A percentile compares a stretch with the other conserved stretches of the same genome.
Evolutionary conservation across 2,113 vertebrate genomes (phyloP).

Genomic region (Notothenia coriiceps): DNA sequence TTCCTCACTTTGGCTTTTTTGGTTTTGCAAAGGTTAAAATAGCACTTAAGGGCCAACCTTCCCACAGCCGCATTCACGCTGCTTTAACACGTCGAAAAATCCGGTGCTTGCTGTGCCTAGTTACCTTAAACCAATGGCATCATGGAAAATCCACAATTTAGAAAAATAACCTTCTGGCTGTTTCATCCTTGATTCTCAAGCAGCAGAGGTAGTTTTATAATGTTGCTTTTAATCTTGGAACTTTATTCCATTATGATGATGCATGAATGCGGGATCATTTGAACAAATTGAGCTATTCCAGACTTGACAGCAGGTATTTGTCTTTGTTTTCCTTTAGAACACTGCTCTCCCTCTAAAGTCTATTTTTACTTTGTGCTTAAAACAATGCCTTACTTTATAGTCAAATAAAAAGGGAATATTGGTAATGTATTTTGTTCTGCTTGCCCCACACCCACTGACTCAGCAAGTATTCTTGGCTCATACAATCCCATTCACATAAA

Average conservation of each 20-base stretch:
- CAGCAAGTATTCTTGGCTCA: slow-evolving; percentile 59
- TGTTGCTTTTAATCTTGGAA: neutral
- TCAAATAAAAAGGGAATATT: slow-evolving; percentile 25
- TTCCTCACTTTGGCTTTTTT: neutral
- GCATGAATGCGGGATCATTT: neutral
- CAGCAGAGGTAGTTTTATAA: slow-evolving; percentile 5
- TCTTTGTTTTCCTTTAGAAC: slow-evolving; percentile 27
- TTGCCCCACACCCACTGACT: slow-evolving; percentile 59
- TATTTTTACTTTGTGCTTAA: slow-evolving; percentile 20
- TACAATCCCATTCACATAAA: slow-evolving; percentile 48
- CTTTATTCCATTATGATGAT: slow-evolving; percentile 14
- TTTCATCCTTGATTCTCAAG: slow-evolving; percentile 15
- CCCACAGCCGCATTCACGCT: neutral
- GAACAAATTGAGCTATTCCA: slow-evolving; percentile 15
- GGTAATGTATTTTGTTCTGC: slow-evolving; percentile 50
- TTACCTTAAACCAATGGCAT: neutral
- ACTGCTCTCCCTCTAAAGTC: neutral
- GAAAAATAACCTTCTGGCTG: neutral
- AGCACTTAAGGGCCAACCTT: neutral
- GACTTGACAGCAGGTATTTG: slow-evolving; percentile 18
- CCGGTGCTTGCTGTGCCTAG: neutral
- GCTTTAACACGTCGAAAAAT: neutral
- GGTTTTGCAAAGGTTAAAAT: neutral
- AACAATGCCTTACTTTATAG: slow-evolving; percentile 47
- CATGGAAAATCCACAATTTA: slow-evolving; percentile 19